Evolutionary conservation across 2,113 vertebrate species (phyloP), one percentile per base, ranked within the genome.

Genomic region (Tupaia tana): DNA sequence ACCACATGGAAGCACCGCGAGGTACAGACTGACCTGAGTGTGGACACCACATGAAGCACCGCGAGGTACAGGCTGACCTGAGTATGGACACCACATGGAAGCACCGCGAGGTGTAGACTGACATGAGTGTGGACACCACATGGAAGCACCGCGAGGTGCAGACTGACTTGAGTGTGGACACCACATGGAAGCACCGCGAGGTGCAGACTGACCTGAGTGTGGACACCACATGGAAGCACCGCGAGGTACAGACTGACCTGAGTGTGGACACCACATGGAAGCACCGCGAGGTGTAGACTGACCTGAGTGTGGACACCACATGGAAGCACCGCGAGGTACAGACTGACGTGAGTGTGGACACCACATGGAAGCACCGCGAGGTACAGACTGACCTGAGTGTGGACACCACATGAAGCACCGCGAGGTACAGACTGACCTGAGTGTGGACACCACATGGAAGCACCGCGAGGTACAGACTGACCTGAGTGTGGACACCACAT

Each of bases 161-260:
- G 43, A 43, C 43, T 43, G 43, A 43, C 43, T 3, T 43, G 43
- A 43, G 5, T 43, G 43, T 43, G 43, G n/a, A n/a, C 99, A 98
- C 98, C 99, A 70, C 99, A 99, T 95, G 19, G 66, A 16, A 85
- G 66, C 86, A 20, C 10, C n/a, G 1, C 24, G 43, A 43, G 43
- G 43, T 43, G 5, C 43, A 43, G 43, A 43, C 43, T 43, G 43
- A 43, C 43, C 3, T 43, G 43, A 43, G 5, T 43, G 43, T 43
- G 43, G n/a, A n/a, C 99, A 98, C 98, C 99, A 70, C 99, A 99
- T 95, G 19, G 66, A 16, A 85, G 66, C 86, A 20, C 10, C n/a
- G 1, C 24, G 43, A 43, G 43, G 43, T 43, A 43, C 43, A 43
- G 43, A 43, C 43, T 43, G 43, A 43, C 43, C 3, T 43, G 43